phyloP scores from a whole-genome alignment of 2,113 vertebrate species.

The Prionailurus viverrinus region DNA sequence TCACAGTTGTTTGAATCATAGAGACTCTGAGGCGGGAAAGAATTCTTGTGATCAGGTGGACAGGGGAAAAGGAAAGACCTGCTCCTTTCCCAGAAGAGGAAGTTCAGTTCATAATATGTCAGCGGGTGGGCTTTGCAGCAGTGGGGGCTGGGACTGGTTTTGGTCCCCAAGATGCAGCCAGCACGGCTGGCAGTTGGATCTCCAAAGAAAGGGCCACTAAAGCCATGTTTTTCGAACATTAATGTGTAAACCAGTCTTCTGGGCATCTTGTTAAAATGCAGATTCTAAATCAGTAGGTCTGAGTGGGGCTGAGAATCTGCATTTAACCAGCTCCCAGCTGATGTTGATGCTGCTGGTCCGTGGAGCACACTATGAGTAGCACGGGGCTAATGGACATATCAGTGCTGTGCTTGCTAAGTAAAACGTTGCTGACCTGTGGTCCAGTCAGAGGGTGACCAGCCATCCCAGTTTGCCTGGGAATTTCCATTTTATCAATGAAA shows the following conservation, averaged over 20 bases:
- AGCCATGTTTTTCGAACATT: not conserved
- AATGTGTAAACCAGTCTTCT: not conserved
- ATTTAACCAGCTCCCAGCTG: not conserved
- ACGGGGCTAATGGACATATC: not conserved
- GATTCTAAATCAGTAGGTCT: not conserved
- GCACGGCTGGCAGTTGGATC: not conserved
- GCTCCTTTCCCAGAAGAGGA: not conserved
- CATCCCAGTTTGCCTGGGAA: not conserved
- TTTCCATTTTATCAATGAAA: not conserved
- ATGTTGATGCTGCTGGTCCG: not conserved
- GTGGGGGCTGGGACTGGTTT: not conserved
- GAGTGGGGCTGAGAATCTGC: not conserved
- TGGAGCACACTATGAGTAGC: not conserved
- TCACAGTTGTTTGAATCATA: not conserved
- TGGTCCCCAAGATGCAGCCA: not conserved
- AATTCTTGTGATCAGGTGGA: not conserved
- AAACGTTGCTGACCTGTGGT: not conserved
- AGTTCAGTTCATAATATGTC: not conserved
- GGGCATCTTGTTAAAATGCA: not conserved
- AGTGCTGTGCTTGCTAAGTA: too few species aligned
- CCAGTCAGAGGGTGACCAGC: not conserved
- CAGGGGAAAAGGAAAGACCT: not conserved
- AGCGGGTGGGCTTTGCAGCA: not conserved
- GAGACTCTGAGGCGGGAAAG: not conserved
- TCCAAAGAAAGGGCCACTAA: not conserved